These are phyloP conservation scores for Ephialtes manifestator DNA, from an alignment of 2,888 invertebrate genomes.

Conservation along the genomic window DNA sequence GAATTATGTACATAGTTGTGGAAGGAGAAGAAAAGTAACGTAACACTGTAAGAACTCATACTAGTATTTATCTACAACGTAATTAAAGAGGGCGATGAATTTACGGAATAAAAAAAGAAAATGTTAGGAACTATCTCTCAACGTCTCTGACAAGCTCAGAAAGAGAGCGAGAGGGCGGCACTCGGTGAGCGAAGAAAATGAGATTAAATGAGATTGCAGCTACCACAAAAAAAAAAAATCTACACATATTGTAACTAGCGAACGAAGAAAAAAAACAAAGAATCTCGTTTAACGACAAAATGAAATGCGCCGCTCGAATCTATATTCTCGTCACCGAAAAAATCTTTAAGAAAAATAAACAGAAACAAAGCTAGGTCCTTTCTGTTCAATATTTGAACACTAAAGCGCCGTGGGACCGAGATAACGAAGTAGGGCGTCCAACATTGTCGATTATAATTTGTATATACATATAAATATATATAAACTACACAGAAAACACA, in stretches of 20 bases:
- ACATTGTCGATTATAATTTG: slow-evolving; percentile 75
- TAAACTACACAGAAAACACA: slow-evolving; percentile 55
- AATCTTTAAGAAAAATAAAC: slow-evolving; percentile 28
- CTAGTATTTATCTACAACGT: slow-evolving; percentile 78
- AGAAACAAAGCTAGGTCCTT: slow-evolving; percentile 66
- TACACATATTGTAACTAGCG: slow-evolving; percentile 45
- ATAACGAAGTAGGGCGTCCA: slow-evolving; percentile 67
- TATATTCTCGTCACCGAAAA: slow-evolving; percentile 53
- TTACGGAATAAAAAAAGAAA: slow-evolving; percentile 49
- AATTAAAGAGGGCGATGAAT: slow-evolving; percentile 71
- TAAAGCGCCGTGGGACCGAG: slow-evolving; percentile 69
- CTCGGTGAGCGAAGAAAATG: slow-evolving; percentile 29
- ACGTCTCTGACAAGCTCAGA: not conserved
- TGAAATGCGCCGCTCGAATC: slow-evolving; percentile 54
- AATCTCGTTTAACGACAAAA: slow-evolving; percentile 34
- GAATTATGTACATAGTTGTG: slow-evolving; percentile 74
- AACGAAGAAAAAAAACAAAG: slow-evolving; percentile 44
- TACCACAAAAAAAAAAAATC: slow-evolving; percentile 29
- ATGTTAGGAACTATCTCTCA: slow-evolving; percentile 7
- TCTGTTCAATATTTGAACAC: slow-evolving; percentile 81
- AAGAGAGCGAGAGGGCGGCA: slow-evolving; percentile 8
- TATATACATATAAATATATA: slow-evolving; percentile 69
- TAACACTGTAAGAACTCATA: slow-evolving; percentile 75
- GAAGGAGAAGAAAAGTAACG: slow-evolving; percentile 68
- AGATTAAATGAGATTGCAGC: slow-evolving; percentile 34